Percentiles rank a stretch among this genome's conserved stretches.
Conservation (phyloP, 1,140 invertebrate species). For the Trichomalopsis sarcophagae region DNA sequence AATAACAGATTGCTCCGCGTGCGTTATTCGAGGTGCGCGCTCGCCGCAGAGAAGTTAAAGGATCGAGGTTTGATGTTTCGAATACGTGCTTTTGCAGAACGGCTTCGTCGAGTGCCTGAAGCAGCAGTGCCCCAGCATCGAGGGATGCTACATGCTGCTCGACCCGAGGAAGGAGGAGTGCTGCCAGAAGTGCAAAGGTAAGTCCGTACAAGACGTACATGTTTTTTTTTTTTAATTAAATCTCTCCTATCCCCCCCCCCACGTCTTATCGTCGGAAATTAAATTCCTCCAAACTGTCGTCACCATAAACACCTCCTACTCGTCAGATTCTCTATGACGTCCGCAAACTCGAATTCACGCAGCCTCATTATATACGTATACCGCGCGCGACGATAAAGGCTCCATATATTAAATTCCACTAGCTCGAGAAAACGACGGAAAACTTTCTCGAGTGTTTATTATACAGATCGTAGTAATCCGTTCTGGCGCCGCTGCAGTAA, state of each 20-base stretch:
- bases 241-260: no score
- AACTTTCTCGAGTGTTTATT: neutral
- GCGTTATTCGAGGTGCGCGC: no score
- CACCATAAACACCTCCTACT: neutral
- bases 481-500: neutral
- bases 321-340: neutral
- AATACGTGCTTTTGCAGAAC: constrained; percentile 75
- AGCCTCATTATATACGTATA: no score
- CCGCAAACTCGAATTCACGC: neutral
- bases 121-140: constrained; percentile 79
- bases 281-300: neutral
- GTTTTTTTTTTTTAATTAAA: no score
- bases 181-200: constrained; percentile 84
- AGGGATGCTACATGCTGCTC: constrained; percentile 82
- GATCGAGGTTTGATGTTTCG: neutral
- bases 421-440: neutral
- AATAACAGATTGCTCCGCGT: constrained; percentile 35
- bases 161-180: constrained; percentile 77
- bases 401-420: neutral
- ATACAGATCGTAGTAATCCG: neutral
- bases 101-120: constrained; percentile 83
- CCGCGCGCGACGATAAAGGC: neutral
- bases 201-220: no score
- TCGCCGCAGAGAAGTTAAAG: neutral
- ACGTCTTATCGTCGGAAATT: neutral